Base-by-base conservation (phyloP, 2,888 invertebrate species). In the Zele albiditarsus region DNA sequence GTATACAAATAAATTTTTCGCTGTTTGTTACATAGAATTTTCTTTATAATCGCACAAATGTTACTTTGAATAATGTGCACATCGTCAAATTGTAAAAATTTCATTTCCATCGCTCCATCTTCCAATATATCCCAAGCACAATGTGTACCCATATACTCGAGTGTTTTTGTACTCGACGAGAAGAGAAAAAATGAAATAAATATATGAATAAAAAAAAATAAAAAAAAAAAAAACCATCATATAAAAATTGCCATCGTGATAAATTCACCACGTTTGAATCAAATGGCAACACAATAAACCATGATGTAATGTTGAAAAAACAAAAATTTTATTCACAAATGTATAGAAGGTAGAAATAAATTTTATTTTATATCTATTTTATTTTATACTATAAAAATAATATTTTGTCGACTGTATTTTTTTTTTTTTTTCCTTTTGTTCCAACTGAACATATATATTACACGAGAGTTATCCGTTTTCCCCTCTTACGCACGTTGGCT, bases 201-300 rank as follows among this genome's bases (percentile, higher is more conserved):
- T 12, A 38, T 12, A 38, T 12, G 38, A 38, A 31, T 31, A 1
- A 12, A 38, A 4, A 38, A 12, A 12, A 38, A n/a, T n/a, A n/a
- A 0, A 38, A 38, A 38, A 38, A 38, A 38, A 38, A 38, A 12
- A 2, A 12, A 12, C 38, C 38, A 12, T 8, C 46, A 16, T n/a
- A 46, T 46, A 46, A 46, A 46, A 78, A 77, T 77, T 78, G 75
- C 76, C 78, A 78, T 78, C 76, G 77, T 74, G 58, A 71, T 53
- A 53, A 20, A 53, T 53, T 20, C 53, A 53, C 20, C 53, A 53
- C 20, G 8, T 53, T 53, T 53, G 20, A 53, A 53, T 53, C n/a
- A 53, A 53, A 53, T 53, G 10, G 8, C 6, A 53, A 53, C 20
- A 53, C 10, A 20, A 53, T 20, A 53, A 8, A 53, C n/a, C n/a